phyloP scores from a whole-genome alignment of 2,113 vertebrate species.

The Pygoscelis antarcticus region DNA sequence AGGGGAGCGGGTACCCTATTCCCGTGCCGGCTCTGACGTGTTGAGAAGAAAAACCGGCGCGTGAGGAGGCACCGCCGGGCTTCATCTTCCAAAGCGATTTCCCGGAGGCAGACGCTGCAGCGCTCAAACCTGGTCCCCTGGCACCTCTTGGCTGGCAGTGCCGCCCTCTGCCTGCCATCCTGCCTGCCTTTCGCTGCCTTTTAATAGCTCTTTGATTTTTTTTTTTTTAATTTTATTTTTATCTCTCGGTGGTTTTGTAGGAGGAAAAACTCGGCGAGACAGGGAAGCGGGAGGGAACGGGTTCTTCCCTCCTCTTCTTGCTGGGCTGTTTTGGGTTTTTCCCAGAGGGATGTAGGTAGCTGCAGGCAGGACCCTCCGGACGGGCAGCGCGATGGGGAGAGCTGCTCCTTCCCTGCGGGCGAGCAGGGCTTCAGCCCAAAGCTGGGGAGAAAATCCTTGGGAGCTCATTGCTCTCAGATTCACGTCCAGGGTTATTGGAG shows the following conservation, averaged over 20 bases:
- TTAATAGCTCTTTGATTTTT: background rate
- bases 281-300: accelerated
- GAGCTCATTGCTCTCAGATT: background rate
- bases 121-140: background rate
- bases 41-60: accelerated
- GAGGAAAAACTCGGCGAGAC: background rate
- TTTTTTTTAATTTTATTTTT: background rate
- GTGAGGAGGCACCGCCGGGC: background rate
- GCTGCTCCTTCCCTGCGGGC: background rate
- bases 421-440: background rate
- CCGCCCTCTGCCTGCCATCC: background rate
- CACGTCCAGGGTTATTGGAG: accelerated
- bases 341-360: background rate
- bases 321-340: background rate
- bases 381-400: accelerated
- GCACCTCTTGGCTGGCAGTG: background rate
- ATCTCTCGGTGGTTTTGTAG: background rate
- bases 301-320: background rate
- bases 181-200: background rate
- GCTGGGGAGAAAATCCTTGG: background rate
- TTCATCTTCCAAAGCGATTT: background rate
- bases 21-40: accelerated
- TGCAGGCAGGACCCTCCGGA: background rate
- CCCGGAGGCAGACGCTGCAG: background rate
- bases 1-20: accelerated